These are phyloP conservation scores for Gortyna flavago DNA, from an alignment of 2,888 invertebrate species.

Conservation along the genomic window DNA sequence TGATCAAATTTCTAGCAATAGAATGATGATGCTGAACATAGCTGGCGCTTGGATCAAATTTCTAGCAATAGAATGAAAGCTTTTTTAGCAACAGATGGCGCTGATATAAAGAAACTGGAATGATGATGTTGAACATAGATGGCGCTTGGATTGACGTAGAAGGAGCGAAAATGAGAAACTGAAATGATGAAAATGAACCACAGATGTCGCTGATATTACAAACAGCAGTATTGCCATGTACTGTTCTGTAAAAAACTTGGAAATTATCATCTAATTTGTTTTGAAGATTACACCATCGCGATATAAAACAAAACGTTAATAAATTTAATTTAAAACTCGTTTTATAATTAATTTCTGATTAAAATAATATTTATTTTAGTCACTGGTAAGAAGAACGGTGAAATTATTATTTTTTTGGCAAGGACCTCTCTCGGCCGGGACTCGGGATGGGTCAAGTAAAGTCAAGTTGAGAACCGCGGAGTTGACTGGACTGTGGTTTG, in stretches of 20 bases:
- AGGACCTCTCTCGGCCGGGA: conserved; percentile 44
- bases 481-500: conserved; percentile 69
- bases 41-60: too few species aligned
- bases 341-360: neutral
- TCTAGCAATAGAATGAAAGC: neutral
- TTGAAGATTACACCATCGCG: too few species aligned
- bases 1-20: neutral
- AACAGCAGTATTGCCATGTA: conserved; percentile 10
- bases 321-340: too few species aligned
- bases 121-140: conserved; percentile 1
- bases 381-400: conserved; percentile 42
- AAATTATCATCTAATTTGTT: neutral
- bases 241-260: neutral
- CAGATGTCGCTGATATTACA: conserved; percentile 8
- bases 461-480: conserved; percentile 52
- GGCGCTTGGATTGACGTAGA: neutral
- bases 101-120: neutral
- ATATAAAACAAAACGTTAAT: rapidly evolving
- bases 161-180: too few species aligned
- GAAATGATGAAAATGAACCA: neutral
- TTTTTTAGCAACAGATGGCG: neutral
- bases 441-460: conserved; percentile 65
- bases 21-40: too few species aligned
- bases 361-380: conserved; percentile 6
- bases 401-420: conserved; percentile 49